Evolutionary conservation across 2,888 invertebrate genomes (phyloP).

Genomic region (Leistus spinibarbis): DNA sequence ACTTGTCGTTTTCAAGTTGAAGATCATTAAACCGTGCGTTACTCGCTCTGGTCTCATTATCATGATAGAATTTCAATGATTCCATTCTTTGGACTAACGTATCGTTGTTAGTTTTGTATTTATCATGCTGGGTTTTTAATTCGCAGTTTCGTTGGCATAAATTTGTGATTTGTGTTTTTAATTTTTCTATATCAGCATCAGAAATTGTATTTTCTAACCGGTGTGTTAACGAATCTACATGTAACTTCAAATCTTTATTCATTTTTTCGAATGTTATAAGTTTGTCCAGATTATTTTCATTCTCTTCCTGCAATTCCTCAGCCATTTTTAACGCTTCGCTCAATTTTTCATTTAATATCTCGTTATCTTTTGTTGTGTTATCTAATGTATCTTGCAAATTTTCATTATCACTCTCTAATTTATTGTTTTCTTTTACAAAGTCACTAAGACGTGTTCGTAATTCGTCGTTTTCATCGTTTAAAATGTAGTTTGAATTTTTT

Average conservation of each 20-base stretch:
- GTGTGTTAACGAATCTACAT: slow-evolving; percentile 40
- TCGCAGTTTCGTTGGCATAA: slow-evolving; percentile 40
- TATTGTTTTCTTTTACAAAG: slow-evolving; percentile 12
- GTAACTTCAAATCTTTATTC: slow-evolving; percentile 17
- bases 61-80: slow-evolving; percentile 19
- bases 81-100: slow-evolving; percentile 12
- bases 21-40: slow-evolving; percentile 12
- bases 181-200: slow-evolving; percentile 33
- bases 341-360: background rate
- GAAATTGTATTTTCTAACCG: slow-evolving; percentile 16
- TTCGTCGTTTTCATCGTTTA: slow-evolving; percentile 10
- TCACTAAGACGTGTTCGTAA: slow-evolving; percentile 5
- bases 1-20: slow-evolving; percentile 13
- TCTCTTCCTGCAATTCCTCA: background rate
- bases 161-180: slow-evolving; percentile 40
- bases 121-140: slow-evolving; percentile 24
- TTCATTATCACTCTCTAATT: background rate
- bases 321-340: background rate
- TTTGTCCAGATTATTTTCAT: slow-evolving; percentile 48
- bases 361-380: background rate
- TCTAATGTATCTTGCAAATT: background rate
- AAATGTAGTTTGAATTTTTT: background rate
- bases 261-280: slow-evolving; percentile 51
- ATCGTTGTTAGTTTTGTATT: slow-evolving; percentile 18
- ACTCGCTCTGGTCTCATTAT: slow-evolving; percentile 28